These are phyloP conservation scores for Ptyas mucosa DNA, from an alignment of 2,113 vertebrate species.

Conservation along the genomic window DNA sequence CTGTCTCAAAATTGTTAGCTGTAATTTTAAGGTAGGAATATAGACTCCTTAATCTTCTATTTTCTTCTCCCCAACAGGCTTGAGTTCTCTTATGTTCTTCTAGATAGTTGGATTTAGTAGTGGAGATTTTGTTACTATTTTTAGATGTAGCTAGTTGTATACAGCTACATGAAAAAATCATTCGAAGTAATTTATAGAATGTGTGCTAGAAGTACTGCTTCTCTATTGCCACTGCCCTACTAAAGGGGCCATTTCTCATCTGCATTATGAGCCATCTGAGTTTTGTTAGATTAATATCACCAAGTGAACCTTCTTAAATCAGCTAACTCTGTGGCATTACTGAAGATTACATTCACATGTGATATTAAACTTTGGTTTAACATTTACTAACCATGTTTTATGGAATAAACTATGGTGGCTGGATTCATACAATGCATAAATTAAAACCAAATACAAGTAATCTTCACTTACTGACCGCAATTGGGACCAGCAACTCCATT, in stretches of 20 bases:
- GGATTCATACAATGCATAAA: background rate
- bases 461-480: background rate
- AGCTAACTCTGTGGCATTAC: background rate
- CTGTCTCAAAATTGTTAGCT: constrained; percentile 90
- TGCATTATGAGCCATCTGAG: background rate
- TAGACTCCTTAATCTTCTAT: constrained; percentile 1
- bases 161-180: background rate
- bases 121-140: constrained; percentile 3
- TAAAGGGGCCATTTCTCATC: background rate
- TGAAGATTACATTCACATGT: background rate
- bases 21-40: constrained; percentile 87
- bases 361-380: background rate
- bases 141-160: background rate
- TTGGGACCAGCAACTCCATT: background rate
- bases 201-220: background rate
- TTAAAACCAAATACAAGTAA: background rate
- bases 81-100: background rate
- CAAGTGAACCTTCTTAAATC: background rate
- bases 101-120: constrained; percentile 6
- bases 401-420: background rate
- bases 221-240: background rate
- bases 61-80: background rate
- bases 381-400: background rate
- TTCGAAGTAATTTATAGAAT: background rate
- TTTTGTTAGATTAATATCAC: background rate